phyloP scores from a whole-genome alignment of 2,797 vertebrate genomes.

The Mallotus villosus region DNA sequence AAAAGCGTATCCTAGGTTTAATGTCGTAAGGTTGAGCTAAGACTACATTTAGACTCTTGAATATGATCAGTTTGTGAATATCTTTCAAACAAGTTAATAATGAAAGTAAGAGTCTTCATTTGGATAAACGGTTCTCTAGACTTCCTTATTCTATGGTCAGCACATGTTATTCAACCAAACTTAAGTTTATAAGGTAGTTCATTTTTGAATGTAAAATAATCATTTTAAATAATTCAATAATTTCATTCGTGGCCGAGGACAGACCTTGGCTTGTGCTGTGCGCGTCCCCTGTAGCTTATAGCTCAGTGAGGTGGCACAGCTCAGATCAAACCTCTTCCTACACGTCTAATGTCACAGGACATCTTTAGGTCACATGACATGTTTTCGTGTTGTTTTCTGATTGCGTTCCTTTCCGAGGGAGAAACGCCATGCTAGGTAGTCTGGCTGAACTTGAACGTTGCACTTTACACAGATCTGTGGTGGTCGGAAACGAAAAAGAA shows the following conservation, averaged over 20 bases:
- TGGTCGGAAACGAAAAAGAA: conserved; percentile 36
- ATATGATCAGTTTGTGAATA: background rate
- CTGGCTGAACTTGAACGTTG: conserved; percentile 54
- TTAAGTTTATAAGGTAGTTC: background rate
- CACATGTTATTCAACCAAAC: background rate
- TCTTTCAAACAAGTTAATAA: background rate
- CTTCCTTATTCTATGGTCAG: background rate
- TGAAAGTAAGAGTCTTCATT: background rate
- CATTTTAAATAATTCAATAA: background rate
- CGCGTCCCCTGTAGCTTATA: background rate
- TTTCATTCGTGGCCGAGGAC: background rate
- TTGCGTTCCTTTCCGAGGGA: conserved; percentile 34
- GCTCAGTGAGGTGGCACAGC: conserved; percentile 23
- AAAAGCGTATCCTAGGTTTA: background rate
- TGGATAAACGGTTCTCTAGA: background rate
- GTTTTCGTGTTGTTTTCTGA: conserved; percentile 28
- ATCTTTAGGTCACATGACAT: conserved; percentile 22
- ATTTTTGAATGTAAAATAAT: background rate
- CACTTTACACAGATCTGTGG: conserved; percentile 68
- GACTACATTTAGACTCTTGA: background rate
- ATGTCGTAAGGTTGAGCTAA: background rate
- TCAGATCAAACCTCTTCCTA: conserved; percentile 29
- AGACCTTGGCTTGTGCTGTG: conserved; percentile 7
- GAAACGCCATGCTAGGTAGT: conserved; percentile 54
- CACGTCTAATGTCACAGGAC: conserved; percentile 27